These are phyloP conservation scores for Chrosomus eos DNA, from an alignment of 2,797 vertebrate species.

Conservation along the genomic window DNA sequence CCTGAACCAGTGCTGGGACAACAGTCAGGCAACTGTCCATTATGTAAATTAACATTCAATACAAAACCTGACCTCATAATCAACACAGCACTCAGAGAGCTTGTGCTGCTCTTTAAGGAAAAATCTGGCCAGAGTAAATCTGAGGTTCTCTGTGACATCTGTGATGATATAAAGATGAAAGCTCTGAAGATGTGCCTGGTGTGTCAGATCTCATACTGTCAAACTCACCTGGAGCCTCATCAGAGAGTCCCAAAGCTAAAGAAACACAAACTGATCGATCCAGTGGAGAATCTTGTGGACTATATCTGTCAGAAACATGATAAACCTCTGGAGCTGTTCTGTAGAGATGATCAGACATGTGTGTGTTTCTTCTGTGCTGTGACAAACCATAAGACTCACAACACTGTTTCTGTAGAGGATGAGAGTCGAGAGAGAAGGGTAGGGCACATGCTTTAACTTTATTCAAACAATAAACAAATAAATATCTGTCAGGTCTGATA, in stretches of 20 bases:
- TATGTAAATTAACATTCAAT: constrained; percentile 32
- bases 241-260: constrained; percentile 7
- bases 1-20: constrained; percentile 15
- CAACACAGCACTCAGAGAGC: constrained; percentile 37
- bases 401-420: constrained; percentile 48
- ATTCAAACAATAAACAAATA: neutral
- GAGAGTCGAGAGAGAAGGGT: constrained; percentile 38
- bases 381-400: constrained; percentile 44
- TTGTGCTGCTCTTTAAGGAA: constrained; percentile 17
- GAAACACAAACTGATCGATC: constrained; percentile 52
- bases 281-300: constrained; percentile 21
- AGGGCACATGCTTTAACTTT: neutral
- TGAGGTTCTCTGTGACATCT: constrained; percentile 37
- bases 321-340: constrained; percentile 52
- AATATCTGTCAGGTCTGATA: neutral
- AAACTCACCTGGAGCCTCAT: constrained; percentile 46
- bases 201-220: constrained; percentile 38
- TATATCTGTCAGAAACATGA: constrained; percentile 45
- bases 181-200: constrained; percentile 38
- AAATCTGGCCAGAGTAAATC: neutral
- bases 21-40: neutral
- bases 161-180: constrained; percentile 32
- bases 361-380: constrained; percentile 44
- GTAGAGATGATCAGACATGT: constrained; percentile 49
- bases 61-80: constrained; percentile 38